Percentiles rank a stretch among this genome's conserved stretches.
These are phyloP conservation scores for Podarcis siculus DNA, from an alignment of 2,797 vertebrate genomes.

Conservation along the genomic window DNA sequence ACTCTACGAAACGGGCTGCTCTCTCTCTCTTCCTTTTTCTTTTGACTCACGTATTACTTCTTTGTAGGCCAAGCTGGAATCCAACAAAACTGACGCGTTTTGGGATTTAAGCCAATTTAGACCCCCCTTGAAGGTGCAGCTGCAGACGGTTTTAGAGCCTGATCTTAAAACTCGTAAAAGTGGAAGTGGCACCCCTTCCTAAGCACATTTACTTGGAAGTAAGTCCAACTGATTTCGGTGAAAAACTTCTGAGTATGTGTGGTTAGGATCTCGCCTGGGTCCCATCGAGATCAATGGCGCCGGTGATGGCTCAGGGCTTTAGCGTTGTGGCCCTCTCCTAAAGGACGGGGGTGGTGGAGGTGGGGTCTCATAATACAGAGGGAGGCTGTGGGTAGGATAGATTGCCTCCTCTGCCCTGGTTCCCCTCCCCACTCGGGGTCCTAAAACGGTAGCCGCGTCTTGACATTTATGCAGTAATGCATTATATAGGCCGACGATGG, in stretches of 20 bases:
- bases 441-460: not conserved
- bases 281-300: not conserved
- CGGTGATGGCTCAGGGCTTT: not conserved
- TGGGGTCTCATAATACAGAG: not conserved
- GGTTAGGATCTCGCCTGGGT: not conserved
- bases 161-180: not conserved
- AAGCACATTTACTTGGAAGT: conserved; percentile 10
- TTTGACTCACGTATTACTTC: conserved; percentile 39
- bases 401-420: not conserved
- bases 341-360: not conserved
- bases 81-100: conserved; percentile 11
- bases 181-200: not conserved
- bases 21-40: not conserved
- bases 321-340: not conserved
- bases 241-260: not conserved
- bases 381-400: not conserved
- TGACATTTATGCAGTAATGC: not conserved
- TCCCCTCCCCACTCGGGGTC: not conserved
- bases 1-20: not conserved
- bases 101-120: not conserved
- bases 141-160: conserved; percentile 4
- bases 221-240: not conserved
- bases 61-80: conserved; percentile 54
- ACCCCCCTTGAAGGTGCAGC: conserved; percentile 1
- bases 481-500: not conserved